phyloP scores from a whole-genome alignment of 2,113 vertebrate species.

The Lasiurus borealis region DNA sequence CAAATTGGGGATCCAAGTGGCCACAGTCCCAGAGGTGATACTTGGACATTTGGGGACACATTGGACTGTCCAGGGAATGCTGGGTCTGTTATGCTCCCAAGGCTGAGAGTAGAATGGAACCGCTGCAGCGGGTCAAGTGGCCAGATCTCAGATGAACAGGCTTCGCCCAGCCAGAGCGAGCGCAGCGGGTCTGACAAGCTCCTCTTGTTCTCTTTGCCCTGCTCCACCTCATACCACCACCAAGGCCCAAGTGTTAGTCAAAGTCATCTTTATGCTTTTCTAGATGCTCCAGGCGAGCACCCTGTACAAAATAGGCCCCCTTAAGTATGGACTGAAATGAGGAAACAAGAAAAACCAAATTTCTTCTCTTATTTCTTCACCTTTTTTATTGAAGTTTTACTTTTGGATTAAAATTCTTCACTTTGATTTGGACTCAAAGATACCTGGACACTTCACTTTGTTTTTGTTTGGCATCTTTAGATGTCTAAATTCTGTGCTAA shows the following conservation, averaged over 20 bases:
- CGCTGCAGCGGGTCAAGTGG: neutral
- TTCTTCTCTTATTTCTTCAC: neutral
- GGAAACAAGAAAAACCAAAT: neutral
- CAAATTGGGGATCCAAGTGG: neutral
- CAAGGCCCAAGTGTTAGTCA: neutral
- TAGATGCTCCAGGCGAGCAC: neutral
- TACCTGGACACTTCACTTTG: neutral
- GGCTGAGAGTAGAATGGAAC: neutral
- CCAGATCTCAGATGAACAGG: neutral
- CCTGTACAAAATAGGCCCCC: neutral
- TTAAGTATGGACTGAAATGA: neutral
- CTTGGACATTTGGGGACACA: neutral
- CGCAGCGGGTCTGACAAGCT: neutral
- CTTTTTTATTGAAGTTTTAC: neutral
- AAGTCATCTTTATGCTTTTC: neutral
- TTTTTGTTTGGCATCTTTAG: neutral
- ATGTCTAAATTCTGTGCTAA: neutral
- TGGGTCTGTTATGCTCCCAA: neutral
- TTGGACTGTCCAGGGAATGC: too few relatives aligned
- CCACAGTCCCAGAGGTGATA: neutral
- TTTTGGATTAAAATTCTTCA: slow-evolving; percentile 13
- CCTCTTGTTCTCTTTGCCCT: neutral
- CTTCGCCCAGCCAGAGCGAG: neutral
- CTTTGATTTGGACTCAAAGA: neutral
- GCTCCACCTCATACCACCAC: neutral